Conservation (phyloP, 1,140 invertebrate species). For the Meteorus sp. region DNA sequence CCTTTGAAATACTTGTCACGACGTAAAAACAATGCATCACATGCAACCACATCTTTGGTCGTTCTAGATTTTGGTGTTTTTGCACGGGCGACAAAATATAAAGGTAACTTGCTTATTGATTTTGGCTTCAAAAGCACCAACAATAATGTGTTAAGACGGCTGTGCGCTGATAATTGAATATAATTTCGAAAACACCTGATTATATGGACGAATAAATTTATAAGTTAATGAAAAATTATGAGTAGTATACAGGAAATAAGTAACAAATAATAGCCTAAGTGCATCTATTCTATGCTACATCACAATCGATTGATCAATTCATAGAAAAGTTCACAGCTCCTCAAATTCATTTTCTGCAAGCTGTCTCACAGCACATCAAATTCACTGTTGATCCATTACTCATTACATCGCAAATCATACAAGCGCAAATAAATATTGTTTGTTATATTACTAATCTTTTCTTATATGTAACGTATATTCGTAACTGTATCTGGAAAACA, state of each 20-base stretch:
- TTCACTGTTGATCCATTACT: no score
- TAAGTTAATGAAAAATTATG: constrained; percentile 6
- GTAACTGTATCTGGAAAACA: no score
- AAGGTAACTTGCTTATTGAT: constrained; percentile 19
- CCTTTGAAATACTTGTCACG: constrained; percentile 53
- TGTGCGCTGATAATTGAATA: no score
- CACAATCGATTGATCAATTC: constrained; percentile 40
- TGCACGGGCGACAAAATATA: constrained; percentile 35
- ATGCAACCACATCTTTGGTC: constrained; percentile 48
- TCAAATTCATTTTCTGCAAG: constrained; percentile 5
- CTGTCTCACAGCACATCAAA: no score
- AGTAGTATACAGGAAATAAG: constrained; percentile 12
- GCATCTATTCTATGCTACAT: constrained; percentile 37
- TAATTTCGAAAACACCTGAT: constrained; percentile 10
- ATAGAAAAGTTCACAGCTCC: constrained; percentile 1
- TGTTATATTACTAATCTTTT: constrained; percentile 44
- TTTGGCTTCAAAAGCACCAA: no score
- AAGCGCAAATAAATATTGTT: constrained; percentile 50
- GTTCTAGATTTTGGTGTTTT: constrained; percentile 49
- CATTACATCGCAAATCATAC: constrained; percentile 31
- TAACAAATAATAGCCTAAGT: constrained; percentile 1
- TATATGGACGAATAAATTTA: constrained; percentile 18
- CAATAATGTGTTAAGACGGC: no score
- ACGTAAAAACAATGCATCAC: constrained; percentile 38
- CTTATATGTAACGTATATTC: constrained; percentile 24